Evolutionary conservation across 2,797 vertebrate genomes (phyloP).

Genomic region (Helarctos malayanus): DNA sequence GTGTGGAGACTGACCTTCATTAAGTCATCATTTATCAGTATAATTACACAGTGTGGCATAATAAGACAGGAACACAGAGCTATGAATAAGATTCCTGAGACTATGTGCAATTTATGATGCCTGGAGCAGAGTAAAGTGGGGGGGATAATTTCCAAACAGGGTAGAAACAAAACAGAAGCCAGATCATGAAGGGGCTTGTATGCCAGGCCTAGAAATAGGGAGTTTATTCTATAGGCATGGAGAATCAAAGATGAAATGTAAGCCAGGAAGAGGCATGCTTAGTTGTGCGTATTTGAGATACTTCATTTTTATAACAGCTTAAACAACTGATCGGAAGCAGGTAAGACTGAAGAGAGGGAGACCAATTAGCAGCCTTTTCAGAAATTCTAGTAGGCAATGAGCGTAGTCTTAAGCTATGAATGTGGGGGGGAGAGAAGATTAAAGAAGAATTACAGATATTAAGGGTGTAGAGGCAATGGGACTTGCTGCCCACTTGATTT

Average conservation of each 20-base stretch:
- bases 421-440: neutral
- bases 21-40: neutral
- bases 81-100: neutral
- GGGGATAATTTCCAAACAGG: neutral
- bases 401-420: neutral
- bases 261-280: neutral
- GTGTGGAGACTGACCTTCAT: neutral
- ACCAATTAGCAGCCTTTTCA: neutral
- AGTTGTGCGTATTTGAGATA: neutral
- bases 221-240: neutral
- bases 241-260: neutral
- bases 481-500: neutral
- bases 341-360: neutral
- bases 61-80: neutral
- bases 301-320: neutral
- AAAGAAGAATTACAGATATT: neutral
- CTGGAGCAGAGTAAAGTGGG: neutral
- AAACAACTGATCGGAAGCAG: neutral
- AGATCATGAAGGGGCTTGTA: neutral
- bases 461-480: neutral
- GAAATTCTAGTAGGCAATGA: neutral
- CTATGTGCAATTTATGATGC: neutral
- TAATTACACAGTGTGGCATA: neutral
- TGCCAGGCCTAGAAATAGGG: neutral
- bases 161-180: neutral